Evolutionary conservation across 92 coral and sea anemone genomes (phyloP).

Genomic region (Heteractis magnifica): DNA sequence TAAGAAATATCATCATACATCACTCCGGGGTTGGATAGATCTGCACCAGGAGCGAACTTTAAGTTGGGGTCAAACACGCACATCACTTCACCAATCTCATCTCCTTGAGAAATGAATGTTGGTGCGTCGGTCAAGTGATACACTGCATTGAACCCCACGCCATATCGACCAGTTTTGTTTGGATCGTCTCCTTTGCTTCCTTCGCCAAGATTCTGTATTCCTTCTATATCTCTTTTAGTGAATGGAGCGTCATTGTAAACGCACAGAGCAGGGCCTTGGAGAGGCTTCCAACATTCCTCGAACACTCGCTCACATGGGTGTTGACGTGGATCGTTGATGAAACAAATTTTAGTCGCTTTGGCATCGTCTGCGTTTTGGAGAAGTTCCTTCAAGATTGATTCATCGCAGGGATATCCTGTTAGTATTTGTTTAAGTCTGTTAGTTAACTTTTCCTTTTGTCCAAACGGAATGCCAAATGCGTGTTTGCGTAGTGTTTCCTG

Average conservation of each 20-base stretch:
- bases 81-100: constrained; percentile 68
- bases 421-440: constrained; percentile 54
- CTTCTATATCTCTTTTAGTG: constrained; percentile 61
- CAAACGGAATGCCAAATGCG: constrained; percentile 42
- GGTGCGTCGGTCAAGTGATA: constrained; percentile 90
- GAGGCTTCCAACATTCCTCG: constrained; percentile 69
- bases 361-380: constrained; percentile 81
- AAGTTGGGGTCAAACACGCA: constrained; percentile 79
- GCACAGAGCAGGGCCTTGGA: constrained; percentile 85
- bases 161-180: constrained; percentile 91
- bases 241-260: constrained; percentile 81
- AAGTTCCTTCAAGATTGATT: constrained; percentile 66
- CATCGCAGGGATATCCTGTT: constrained; percentile 56
- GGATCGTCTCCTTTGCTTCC: constrained; percentile 86
- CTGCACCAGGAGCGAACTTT: constrained; percentile 71
- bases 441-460: constrained; percentile 60
- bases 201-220: constrained; percentile 85
- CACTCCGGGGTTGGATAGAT: constrained; percentile 54
- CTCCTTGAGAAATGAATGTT: constrained; percentile 68
- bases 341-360: constrained; percentile 58
- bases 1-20: constrained; percentile 31
- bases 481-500: constrained; percentile 31
- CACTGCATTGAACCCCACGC: constrained; percentile 91
- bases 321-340: constrained; percentile 62
- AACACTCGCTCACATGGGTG: constrained; percentile 52